Conservation (phyloP, 2,888 invertebrate genomes). For the Diarsia mendica region DNA sequence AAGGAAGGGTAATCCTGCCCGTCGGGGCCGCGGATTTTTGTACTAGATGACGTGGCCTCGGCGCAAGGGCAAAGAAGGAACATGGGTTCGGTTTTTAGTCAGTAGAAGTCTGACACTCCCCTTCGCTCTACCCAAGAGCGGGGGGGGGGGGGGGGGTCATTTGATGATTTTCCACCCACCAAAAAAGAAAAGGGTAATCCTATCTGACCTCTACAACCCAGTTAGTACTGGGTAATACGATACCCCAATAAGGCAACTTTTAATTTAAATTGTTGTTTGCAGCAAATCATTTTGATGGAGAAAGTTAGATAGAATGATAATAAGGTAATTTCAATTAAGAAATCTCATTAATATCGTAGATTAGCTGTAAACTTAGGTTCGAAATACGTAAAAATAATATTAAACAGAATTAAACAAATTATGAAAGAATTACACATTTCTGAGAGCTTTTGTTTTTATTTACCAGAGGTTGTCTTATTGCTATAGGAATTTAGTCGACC, state of each 20-base stretch:
- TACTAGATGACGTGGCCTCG: too few species aligned
- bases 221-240: background rate
- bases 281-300: background rate
- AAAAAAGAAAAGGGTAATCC: too few species aligned
- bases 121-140: too few species aligned
- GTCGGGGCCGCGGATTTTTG: too few species aligned
- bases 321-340: constrained; percentile 24
- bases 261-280: background rate
- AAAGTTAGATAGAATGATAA: constrained; percentile 32
- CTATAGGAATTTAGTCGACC: too few species aligned
- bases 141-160: too few species aligned
- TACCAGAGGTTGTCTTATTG: too few species aligned
- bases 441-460: background rate
- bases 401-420: constrained; percentile 13
- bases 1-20: too few species aligned
- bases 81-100: too few species aligned
- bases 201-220: background rate
- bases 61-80: too few species aligned
- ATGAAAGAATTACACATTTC: background rate
- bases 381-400: background rate
- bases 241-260: background rate
- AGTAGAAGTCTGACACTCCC: too few species aligned
- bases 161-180: too few species aligned
- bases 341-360: constrained; percentile 28
- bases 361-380: constrained; percentile 1